Conservation (phyloP, 2,797 vertebrate species). For the Setipinna tenuifilis region DNA sequence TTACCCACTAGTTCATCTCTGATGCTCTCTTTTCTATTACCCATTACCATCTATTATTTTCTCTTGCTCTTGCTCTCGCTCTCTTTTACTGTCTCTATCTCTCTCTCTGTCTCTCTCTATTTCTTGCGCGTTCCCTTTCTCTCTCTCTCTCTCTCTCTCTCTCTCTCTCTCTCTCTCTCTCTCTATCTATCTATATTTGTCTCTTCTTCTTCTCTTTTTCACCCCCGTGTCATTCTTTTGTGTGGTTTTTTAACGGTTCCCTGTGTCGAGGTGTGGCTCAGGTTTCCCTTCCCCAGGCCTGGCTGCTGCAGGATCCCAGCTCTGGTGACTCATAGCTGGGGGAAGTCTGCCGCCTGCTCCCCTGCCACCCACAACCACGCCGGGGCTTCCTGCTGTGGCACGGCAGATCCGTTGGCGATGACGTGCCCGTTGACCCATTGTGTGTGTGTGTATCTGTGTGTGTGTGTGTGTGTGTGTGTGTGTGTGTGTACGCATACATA, state of each 20-base stretch:
- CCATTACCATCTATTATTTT: neutral
- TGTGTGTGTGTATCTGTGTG: conserved; percentile 29
- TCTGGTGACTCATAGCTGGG: conserved; percentile 42
- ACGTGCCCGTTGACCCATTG: conserved; percentile 53
- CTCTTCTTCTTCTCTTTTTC: neutral
- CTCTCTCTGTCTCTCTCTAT: neutral
- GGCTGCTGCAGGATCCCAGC: neutral
- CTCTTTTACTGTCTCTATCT: neutral
- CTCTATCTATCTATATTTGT: neutral
- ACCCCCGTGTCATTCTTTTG: neutral
- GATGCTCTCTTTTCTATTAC: neutral
- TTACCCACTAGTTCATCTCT: neutral
- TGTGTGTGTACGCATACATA: neutral
- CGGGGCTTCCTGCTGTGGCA: conserved; percentile 48
- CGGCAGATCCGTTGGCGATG: conserved; percentile 31
- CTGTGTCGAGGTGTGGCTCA: conserved; percentile 38
- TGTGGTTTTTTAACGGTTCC: conserved; percentile 4
- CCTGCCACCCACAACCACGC: neutral
- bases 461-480: conserved; percentile 40
- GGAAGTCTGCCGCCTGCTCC: conserved; percentile 41
- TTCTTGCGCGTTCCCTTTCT: too few relatives aligned
- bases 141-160: neutral
- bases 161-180: neutral
- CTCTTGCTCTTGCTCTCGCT: neutral
- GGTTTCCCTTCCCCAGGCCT: conserved; percentile 34